phyloP scores from a whole-genome alignment of 2,888 invertebrate species.

The Lepidonotus clava region DNA sequence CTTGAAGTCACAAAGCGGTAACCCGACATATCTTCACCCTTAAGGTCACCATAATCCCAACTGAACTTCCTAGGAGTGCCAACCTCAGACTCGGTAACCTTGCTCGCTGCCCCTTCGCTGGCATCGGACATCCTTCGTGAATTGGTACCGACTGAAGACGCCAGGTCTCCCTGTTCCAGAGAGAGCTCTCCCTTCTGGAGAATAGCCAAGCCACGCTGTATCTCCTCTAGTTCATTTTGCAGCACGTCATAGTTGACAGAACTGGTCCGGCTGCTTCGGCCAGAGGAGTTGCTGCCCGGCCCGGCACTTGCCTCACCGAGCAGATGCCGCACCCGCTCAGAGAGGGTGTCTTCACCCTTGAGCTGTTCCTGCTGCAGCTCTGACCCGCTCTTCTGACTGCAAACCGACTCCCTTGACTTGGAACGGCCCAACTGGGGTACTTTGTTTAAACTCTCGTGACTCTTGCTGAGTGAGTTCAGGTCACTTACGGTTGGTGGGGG shows the following conservation, averaged over 20 bases:
- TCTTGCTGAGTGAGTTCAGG: slow-evolving; percentile 15
- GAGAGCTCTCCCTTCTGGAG: slow-evolving; percentile 56
- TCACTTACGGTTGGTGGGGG: slow-evolving; percentile 6
- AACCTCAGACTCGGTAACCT: slow-evolving; percentile 36
- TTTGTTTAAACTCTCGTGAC: not conserved
- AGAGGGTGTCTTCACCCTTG: not conserved
- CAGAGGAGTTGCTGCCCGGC: slow-evolving; percentile 47
- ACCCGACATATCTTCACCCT: slow-evolving; percentile 50
- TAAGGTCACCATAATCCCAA: slow-evolving; percentile 74
- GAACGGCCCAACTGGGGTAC: not conserved
- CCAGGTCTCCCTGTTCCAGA: not conserved
- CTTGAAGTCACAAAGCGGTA: slow-evolving; percentile 44
- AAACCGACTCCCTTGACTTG: not conserved
- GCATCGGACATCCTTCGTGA: slow-evolving; percentile 64
- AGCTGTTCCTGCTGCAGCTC: not conserved
- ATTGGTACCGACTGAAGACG: not conserved
- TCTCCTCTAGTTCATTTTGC: slow-evolving; percentile 76
- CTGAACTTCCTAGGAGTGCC: slow-evolving; percentile 51
- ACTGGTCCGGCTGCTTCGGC: slow-evolving; percentile 55
- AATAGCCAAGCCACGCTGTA: slow-evolving; percentile 71
- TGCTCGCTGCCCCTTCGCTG: slow-evolving; percentile 17
- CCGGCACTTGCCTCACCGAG: not conserved
- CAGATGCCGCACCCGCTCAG: slow-evolving; percentile 4
- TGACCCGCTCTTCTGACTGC: too few relatives aligned
- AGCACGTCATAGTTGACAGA: slow-evolving; percentile 70